A percentile compares a stretch with the other conserved stretches of the same genome.
phyloP scores from a whole-genome alignment of 92 coral and sea anemone species.

The Phenganax subtilis region DNA sequence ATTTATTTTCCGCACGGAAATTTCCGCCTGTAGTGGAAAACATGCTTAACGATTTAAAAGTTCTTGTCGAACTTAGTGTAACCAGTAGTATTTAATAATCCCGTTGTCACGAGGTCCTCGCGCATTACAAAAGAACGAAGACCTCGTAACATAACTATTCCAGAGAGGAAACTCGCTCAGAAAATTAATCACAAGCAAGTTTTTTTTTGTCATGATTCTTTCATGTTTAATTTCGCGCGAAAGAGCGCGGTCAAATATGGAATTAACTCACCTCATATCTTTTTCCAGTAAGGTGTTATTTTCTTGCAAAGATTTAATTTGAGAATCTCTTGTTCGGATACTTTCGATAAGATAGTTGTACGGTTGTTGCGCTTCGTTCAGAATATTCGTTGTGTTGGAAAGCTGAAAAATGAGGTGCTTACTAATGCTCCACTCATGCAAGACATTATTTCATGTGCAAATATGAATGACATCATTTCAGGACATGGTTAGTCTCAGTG shows the following conservation, averaged over 20 bases:
- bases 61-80: too few species aligned
- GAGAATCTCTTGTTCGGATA: slow-evolving; percentile 77
- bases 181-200: too few species aligned
- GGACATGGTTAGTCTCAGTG: background rate
- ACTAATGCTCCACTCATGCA: background rate
- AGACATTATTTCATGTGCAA: background rate
- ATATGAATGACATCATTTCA: background rate
- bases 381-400: slow-evolving; percentile 66
- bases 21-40: too few species aligned
- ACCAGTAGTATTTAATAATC: too few species aligned
- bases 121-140: too few species aligned
- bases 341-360: slow-evolving; percentile 93
- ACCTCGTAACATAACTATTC: too few species aligned
- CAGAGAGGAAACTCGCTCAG: background rate
- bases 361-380: slow-evolving; percentile 97
- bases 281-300: slow-evolving; percentile 65
- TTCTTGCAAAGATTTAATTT: slow-evolving; percentile 71
- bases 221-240: too few species aligned
- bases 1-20: too few species aligned
- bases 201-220: too few species aligned
- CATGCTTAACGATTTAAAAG: too few species aligned
- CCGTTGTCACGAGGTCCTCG: too few species aligned
- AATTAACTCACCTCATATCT: slow-evolving; percentile 58
- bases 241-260: background rate
- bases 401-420: slow-evolving; percentile 46